Evolutionary conservation across 2,797 vertebrate species (phyloP).

Genomic region (Gymnopithys bicolor): DNA sequence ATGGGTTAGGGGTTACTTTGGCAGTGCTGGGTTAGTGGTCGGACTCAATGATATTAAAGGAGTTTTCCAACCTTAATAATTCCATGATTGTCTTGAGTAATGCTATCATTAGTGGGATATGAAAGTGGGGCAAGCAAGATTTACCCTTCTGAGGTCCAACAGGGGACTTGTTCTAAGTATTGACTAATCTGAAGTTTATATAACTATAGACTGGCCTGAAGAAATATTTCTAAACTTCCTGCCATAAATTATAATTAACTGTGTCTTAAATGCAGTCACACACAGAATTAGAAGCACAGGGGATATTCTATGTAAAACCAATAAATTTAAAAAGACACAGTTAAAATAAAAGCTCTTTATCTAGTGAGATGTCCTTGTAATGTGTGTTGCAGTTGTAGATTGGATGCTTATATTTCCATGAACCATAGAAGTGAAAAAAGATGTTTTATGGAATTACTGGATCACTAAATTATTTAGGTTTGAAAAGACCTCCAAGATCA

Average conservation of each 20-base stretch:
- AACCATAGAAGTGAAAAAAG: not conserved
- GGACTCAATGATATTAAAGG: no score
- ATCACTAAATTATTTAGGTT: not conserved
- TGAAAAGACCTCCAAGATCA: not conserved
- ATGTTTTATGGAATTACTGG: not conserved
- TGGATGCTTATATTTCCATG: not conserved
- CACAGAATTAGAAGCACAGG: not conserved
- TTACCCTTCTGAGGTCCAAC: not conserved
- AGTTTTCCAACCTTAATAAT: not conserved
- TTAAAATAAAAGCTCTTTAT: not conserved
- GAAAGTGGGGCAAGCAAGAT: not conserved
- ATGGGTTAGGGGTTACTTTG: not conserved
- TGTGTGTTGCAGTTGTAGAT: not conserved
- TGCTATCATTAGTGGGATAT: not conserved
- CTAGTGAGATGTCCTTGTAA: not conserved
- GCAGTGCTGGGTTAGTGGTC: not conserved
- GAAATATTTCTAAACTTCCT: not conserved
- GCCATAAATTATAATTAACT: not conserved
- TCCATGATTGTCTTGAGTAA: not conserved
- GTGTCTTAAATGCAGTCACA: not conserved
- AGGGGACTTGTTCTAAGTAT: rapidly evolving
- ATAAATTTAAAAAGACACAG: rapidly evolving
- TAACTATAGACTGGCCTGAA: not conserved
- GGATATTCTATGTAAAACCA: rapidly evolving
- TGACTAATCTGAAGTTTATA: not conserved